Evolutionary conservation across 2,797 vertebrate genomes (phyloP), one percentile per base, ranked within the genome.

Genomic region (Hylomyscus alleni): DNA sequence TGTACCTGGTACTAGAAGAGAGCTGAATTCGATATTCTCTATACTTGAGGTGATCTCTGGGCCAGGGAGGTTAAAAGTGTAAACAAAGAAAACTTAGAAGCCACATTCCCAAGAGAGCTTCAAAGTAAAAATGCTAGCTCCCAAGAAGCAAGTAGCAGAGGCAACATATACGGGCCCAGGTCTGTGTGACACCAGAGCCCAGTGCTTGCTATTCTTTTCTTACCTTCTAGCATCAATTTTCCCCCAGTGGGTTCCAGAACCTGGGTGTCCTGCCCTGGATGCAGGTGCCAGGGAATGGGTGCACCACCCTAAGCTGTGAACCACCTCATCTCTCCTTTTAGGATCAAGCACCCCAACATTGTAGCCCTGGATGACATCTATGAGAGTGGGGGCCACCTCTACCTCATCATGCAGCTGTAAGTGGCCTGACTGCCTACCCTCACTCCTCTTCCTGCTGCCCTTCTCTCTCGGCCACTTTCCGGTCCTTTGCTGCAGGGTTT

Each of bases 341-440:
- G 99, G 98, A 99, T 99, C 96, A 99, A 99, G 98, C 99, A 99
- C 72, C 98, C 99, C 97, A 99, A 99, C 98, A 99, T 99, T 0
- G 99, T 99, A 65, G 99, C 99, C 91, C 98, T 99, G 99, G 99
- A 99, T 97, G 99, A 99, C 95, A 99, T 99, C 97, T 99, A 99
- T 4, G 99, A 99, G 98, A 99, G 99, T 92, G 98, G 99, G 98
- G 99, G 99, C 62, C 99, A 99, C 98, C 99, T 99, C 98, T 99
- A 99, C 99, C 99, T 99, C 98, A 99, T 99, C 99, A 99, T 99
- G 99, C 99, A 99, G 98, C 99, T 99, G 99, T 99, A 98, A 99
- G 99, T 87, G 29, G 3, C 0, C 1, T 0, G 0, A 1, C 22
- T 56, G 40, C 40, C 69, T 31, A 50, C n/a, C 40, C 65, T 50